These are phyloP conservation scores for Tricholauxania praeusta DNA, from an alignment of 2,888 invertebrate genomes.

Conservation along the genomic window DNA sequence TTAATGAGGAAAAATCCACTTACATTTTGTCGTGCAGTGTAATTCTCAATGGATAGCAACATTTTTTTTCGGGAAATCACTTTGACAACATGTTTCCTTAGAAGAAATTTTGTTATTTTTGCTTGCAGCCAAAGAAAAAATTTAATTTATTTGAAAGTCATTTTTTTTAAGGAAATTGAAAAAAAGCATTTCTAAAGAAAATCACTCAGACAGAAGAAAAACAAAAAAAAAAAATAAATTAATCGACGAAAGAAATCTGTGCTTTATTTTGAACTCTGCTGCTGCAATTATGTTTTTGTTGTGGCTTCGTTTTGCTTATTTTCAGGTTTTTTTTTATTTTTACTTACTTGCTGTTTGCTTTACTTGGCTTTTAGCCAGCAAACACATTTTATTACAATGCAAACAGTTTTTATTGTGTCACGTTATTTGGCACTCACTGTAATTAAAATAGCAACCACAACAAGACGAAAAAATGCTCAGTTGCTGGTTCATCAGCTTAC, in stretches of 20 bases:
- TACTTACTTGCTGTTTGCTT: constrained; percentile 23
- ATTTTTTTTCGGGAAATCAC: too few relatives aligned
- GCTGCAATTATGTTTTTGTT: constrained; percentile 6
- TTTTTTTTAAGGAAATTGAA: too few relatives aligned
- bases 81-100: too few relatives aligned
- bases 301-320: constrained; percentile 39
- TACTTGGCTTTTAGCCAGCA: constrained; percentile 42
- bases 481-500: too few relatives aligned
- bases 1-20: too few relatives aligned
- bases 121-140: too few relatives aligned
- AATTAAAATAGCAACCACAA: constrained; percentile 14
- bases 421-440: constrained; percentile 58
- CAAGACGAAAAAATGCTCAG: background rate
- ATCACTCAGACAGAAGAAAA: too few relatives aligned
- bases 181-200: too few relatives aligned
- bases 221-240: background rate
- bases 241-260: background rate
- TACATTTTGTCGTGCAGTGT: too few relatives aligned
- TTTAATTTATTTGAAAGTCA: too few relatives aligned
- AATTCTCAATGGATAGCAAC: too few relatives aligned
- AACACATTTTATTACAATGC: constrained; percentile 46
- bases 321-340: background rate
- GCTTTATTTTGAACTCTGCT: background rate
- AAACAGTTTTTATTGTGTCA: constrained; percentile 53
- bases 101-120: too few relatives aligned